Evolutionary conservation across 2,888 invertebrate genomes (phyloP).

Genomic region (Syrphus vitripennis): DNA sequence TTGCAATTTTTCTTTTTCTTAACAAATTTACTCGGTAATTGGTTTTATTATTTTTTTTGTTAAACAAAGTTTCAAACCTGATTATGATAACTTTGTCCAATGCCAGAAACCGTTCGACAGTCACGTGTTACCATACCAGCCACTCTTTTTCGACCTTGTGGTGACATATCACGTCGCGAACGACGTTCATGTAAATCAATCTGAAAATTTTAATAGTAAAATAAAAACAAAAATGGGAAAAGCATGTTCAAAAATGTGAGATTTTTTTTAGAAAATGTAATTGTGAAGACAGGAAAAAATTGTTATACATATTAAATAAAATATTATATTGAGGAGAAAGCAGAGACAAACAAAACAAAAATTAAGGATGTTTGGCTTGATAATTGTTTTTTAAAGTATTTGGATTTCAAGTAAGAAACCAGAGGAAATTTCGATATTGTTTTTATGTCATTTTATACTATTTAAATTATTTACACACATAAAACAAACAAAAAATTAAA

Average conservation of each 20-base stretch:
- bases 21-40: not conserved
- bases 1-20: slow-evolving; percentile 21
- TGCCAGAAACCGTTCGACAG: slow-evolving; percentile 81
- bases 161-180: slow-evolving; percentile 92
- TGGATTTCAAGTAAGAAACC: not conserved
- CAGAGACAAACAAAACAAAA: not conserved
- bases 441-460: not conserved
- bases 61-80: slow-evolving; percentile 78
- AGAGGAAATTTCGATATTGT: no score
- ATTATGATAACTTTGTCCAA: slow-evolving; percentile 81
- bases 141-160: slow-evolving; percentile 87
- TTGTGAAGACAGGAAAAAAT: not conserved
- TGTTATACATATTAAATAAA: not conserved
- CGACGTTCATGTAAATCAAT: slow-evolving; percentile 86
- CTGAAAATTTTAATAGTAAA: slow-evolving; percentile 75
- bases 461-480: not conserved
- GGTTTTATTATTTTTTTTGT: slow-evolving; percentile 17
- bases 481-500: not conserved
- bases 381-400: not conserved
- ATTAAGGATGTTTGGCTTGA: not conserved
- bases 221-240: slow-evolving; percentile 15
- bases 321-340: not conserved
- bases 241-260: not conserved
- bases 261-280: not conserved
- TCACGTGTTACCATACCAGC: slow-evolving; percentile 86